Evolutionary conservation across 53 echinoderm and acorn worm species (phyloP), one percentile per base, ranked within the genome.

Genomic region (Antedon mediterranea): DNA sequence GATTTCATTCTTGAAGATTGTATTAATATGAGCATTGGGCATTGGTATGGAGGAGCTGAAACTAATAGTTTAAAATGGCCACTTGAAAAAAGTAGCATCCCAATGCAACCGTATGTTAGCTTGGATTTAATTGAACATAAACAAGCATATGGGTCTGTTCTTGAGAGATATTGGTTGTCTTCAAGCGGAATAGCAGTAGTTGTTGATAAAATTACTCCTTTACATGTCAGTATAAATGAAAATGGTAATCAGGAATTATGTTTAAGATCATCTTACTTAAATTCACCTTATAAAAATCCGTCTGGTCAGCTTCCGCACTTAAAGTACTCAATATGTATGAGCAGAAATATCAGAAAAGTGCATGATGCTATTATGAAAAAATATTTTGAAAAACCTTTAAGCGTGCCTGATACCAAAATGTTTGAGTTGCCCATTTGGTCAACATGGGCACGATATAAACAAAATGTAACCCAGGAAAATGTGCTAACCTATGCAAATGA

Each of bases 141-240:
- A 23, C 34, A 85, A 18, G 84, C 74, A 4, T 98, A 83, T 81
- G 92, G 90, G 27, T 84, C 90, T 0, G 83, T 93, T 28, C 71
- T 95, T 23, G 98, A 98, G 75, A 86, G 92, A 30, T 93, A 88
- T 76, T 98, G 98, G 98, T 72, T 98, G 76, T 87, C 85, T 29
- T 92, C 92, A 31, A 72, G 32, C 3, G 98, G 98, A 72, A 75
- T 92, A 28, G 90, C 92, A 3, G 76, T 98, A 23, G 42, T 85
- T 0, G 90, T 98, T 30, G 87, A 89, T 73, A 73, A 88, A 32
- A 89, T 90, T 32, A 81, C 87, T 0, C 98, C 98, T 2, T 85
- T 98, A 8, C 88, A 92, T 44, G 87, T 93, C 0, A 84, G 90
- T 18, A 73, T 92, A 29, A 97, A 97, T 43, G 82, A 81, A 15